Base-by-base conservation (phyloP, 2,797 vertebrate genomes). In the Neosilurus mollespiculum region DNA sequence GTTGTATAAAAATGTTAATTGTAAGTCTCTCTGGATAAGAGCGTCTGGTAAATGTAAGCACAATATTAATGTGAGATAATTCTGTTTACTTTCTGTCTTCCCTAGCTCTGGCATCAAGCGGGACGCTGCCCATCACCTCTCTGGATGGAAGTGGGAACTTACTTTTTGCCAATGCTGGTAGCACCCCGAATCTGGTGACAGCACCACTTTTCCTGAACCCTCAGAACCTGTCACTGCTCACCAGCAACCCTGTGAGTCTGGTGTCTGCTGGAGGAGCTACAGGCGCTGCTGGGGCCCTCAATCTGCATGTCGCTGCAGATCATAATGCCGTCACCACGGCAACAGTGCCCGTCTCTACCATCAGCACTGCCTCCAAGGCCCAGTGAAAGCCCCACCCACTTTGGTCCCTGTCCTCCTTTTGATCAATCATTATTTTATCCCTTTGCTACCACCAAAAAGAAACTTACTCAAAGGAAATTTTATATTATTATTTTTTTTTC, bases 201-300 rank as follows among this genome's bases (percentile, higher is more conserved):
- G 96, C 96, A 62, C 97, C 97, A 49, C 94, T 99, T 90, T 98
- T 99, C 94, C 95, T 99, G 92, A 98, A 96, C 92, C 98, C 97
- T 90, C 98, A 99, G 94, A 99, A 98, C 95, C 96, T 99, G 91
- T 99, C 98, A 90, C 95, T 99, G 94, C 96, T 99, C 93, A 97
- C 98, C 95, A 98, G 97, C 95, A 98, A 98, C 94, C 98, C 98
- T 0, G 95, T 99, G 89, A 99, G 97, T 94, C 93, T 99, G 95
- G 95, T 99, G 93, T 97, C 98, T 72, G 95, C 97, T 1, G 95
- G 95, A 26, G 93, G 93, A 84, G 93, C 93, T 54, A 91, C 94
- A 72, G 93, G 95, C 78, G 95, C 93, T 88, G 94, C 96, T 83
- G 94, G 95, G 82, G 93, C 94, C 26, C 94, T 95, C 90, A 96